phyloP scores from a whole-genome alignment of 2,113 vertebrate genomes.

The Hystrix cristata region DNA sequence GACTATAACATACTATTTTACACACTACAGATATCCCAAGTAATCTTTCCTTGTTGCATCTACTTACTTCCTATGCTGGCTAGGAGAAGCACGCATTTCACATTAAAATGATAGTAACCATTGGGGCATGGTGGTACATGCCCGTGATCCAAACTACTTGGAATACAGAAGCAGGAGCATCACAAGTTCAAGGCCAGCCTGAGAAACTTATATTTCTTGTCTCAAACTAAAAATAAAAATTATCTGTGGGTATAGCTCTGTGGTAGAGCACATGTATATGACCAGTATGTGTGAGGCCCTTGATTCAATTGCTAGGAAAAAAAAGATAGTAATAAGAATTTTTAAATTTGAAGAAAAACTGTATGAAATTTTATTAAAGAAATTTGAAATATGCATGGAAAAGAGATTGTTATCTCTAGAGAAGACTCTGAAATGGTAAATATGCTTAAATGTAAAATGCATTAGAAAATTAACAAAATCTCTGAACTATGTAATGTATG shows the following conservation, averaged over 20 bases:
- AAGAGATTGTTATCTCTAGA: not conserved
- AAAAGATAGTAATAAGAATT: not conserved
- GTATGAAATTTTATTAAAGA: not conserved
- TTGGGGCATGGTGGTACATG: not conserved
- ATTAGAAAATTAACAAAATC: not conserved
- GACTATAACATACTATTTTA: not conserved
- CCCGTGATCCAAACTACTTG: not conserved
- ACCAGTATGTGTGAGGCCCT: not conserved
- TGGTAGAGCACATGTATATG: not conserved
- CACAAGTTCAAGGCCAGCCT: not conserved
- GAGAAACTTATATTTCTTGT: not conserved
- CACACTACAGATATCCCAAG: not conserved
- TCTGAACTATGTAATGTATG: not conserved
- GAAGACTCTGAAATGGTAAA: not conserved
- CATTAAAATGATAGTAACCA: not conserved
- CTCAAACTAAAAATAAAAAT: not conserved
- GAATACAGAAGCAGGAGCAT: not conserved
- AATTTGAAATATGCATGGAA: not conserved
- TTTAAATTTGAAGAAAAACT: not conserved
- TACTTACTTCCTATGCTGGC: not conserved
- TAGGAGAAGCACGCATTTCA: not conserved
- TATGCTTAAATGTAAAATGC: not conserved
- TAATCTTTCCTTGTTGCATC: accelerated
- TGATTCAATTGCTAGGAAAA: not conserved
- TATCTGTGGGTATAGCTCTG: not conserved